Base-by-base conservation (phyloP, 2,888 invertebrate genomes). In the Ichneumoninae sp. region DNA sequence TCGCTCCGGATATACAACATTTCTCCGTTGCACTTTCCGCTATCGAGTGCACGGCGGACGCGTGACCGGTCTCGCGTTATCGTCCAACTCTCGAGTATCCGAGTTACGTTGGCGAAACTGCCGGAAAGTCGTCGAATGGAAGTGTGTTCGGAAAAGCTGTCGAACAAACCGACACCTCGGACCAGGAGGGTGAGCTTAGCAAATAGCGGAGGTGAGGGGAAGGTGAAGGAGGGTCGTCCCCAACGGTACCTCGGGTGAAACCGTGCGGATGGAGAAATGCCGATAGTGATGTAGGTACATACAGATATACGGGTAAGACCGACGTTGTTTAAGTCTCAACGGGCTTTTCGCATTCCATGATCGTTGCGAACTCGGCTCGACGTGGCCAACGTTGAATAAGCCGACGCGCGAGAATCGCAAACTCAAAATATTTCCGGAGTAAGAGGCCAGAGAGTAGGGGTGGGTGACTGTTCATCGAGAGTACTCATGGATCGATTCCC, bases 401-500 rank as follows among this genome's bases (percentile, higher is more conserved):
- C 50, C 50, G 50, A 47, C n/a, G 50, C 65, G 19, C 22, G 75
- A 75, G 50, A 36, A 75, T 75, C 75, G 65, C 50, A 75, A 75
- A 75, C 65, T 75, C 50, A 50, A 65, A 65, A 75, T 75, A 75
- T 75, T 75, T 65, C 33, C 33, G 16, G 36, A 22, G 30, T 13
- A 40, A 16, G 40, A 30, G 19, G 60, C 1, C 5, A 16, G 60
- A 30, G 30, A 26, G 22, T 3, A 10, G 33, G 52, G 16, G 26
- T 6, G 10, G 40, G 68, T 22, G 60, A 54, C 47, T 65, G 69
- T 70, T 74, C 52, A 84, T 78, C 65, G 78, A 63, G 68, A 74
- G 69, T 75, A 76, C 71, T 78, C 65, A 40, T 40, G 69, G 60
- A 81, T 81, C 82, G 71, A 76, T 82, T 71, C 52, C 60, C 75